Base-by-base conservation (phyloP, 2,797 vertebrate genomes). In the Manis crassicaudata region DNA sequence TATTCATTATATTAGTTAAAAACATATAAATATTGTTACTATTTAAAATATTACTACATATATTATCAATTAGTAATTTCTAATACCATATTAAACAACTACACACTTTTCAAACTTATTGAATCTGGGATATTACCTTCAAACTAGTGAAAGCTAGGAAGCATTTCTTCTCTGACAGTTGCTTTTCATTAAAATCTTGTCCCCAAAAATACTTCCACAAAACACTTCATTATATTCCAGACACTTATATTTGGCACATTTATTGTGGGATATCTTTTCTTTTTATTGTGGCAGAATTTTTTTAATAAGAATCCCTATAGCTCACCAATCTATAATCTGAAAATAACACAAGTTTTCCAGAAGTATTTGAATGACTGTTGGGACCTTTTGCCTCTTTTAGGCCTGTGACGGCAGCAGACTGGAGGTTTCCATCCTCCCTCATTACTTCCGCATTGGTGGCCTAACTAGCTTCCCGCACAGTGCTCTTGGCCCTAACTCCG, bases 251-350 rank as follows among this genome's bases (percentile, higher is more conserved):
- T 90, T 91, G 54, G 0, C 40, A 92, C 37, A 96, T 62, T 86
- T 92, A 65, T 1, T 94, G 4, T 27, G 14, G 20, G 3, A 84
- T 54, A 86, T 86, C 12, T 54, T 82, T 93, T 56, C 18, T 32
- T 95, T 97, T 93, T 77, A 96, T 63, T 2, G 23, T 96, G 81
- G 72, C 52, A 96, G 67, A 97, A 97, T 29, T 95, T 97, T 98
- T 46, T 46, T 11, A 46, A 93, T 92, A 92, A 97, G 16, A 82
- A 92, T 73, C 97, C 58, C 50, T 94, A 40, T 73, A 94, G 52
- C 62, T 95, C 58, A 86, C 37, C 35, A 76, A 81, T 84, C 90
- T 83, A 87, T 87, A 97, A 97, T 56, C 67, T 96, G 20, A 96
- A 96, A 97, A 87, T 88, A 96, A 90, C 35, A 88, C 58, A 70